A percentile compares a stretch with the other conserved stretches of the same genome.
Conservation (phyloP, 1,140 invertebrate genomes). For the Bradysia coprophila region DNA sequence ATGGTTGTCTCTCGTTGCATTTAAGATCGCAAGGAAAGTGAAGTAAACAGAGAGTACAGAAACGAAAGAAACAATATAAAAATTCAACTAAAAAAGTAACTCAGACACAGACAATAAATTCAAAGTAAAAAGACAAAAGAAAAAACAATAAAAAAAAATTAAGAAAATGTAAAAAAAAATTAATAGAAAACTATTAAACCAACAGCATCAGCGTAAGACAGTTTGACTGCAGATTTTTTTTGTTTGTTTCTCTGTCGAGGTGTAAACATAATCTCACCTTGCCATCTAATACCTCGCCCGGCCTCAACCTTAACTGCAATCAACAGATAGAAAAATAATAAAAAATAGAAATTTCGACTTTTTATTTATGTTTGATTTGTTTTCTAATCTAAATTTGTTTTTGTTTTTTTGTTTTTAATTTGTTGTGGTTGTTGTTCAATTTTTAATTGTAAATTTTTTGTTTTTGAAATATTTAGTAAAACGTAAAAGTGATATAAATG, state of each 20-base stretch:
- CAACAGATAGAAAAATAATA: not conserved
- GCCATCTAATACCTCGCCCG: conserved; percentile 55
- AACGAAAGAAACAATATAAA: no score
- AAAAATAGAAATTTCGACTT: not conserved
- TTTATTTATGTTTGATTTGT: no score
- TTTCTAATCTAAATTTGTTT: no score
- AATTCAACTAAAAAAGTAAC: not conserved
- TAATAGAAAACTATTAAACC: not conserved
- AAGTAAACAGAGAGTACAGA: no score
- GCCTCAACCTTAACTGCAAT: conserved; percentile 47
- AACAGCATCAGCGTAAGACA: not conserved
- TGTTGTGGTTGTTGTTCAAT: not conserved
- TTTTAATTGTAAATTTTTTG: not conserved
- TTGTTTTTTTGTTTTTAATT: not conserved
- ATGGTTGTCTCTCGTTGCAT: no score
- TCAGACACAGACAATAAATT: not conserved
- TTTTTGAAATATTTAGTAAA: not conserved
- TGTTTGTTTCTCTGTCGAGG: not conserved
- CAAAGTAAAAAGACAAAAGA: not conserved
- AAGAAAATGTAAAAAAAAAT: not conserved
- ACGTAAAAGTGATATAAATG: no score
- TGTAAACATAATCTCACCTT: conserved; percentile 34
- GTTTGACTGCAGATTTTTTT: not conserved
- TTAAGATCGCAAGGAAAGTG: no score
- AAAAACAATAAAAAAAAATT: not conserved